Evolutionary conservation across 2,113 vertebrate species (phyloP), one percentile per base, ranked within the genome.

Genomic region (Maccullochella peelii): DNA sequence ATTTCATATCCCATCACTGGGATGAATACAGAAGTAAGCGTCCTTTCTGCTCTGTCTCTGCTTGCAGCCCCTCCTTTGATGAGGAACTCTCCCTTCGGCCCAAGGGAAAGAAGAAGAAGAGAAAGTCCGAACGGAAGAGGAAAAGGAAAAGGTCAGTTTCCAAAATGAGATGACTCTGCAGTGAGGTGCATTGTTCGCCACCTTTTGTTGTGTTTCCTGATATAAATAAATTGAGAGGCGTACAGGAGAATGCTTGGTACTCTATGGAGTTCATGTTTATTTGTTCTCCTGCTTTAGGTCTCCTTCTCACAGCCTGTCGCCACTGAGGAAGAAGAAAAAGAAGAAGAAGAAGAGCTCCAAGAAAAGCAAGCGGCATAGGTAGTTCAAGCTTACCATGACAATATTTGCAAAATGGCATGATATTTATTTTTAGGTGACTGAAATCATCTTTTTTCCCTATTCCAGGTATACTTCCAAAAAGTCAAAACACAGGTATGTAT

Each of bases 311-410:
- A 99, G 97, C 87, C 95, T 95, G 74, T 98, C 97, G 0, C 98
- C 98, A 7, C 94, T 95, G 69, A 97, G 97, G 94, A 99, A 97
- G 89, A 97, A 96, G 95, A 99, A 98, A 83, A 99, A 99, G 94
- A 99, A 99, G 93, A 98, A 97, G 93, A 99, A 98, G 96, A 99
- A 97, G 94, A 97, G 95, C 89, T 97, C 98, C 40, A 99, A 98
- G 95, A 99, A 96, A 79, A 95, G 96, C 92, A 99, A 97, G 87
- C 95, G 96, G 84, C 97, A 95, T 92, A 97, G 98, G 98, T 99
- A 96, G 15, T 57, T 55, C 40, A 12, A 2, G 49, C 7, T 33
- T 36, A 36, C 40, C 36, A 11, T 1, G 1, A 44, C 36, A 62
- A 2, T 30, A 27, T 23, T 25, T 6, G 1, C 10, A 27, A 21